Base-by-base conservation (phyloP, 2,113 vertebrate genomes). In the Chamaetylas fuelleborni region DNA sequence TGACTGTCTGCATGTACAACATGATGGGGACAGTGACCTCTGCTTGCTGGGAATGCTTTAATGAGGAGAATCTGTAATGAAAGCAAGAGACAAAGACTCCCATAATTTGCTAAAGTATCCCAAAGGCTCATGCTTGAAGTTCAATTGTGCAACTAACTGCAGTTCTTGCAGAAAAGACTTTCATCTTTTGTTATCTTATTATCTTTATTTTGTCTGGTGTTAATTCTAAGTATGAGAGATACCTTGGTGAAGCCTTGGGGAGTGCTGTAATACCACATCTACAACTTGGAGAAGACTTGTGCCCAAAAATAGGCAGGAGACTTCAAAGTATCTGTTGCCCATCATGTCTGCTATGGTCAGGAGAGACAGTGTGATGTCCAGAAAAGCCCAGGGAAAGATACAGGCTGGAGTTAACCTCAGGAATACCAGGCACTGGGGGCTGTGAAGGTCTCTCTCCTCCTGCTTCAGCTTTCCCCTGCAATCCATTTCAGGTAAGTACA, bases 141-240 rank as follows among this genome's bases (percentile, higher is more conserved):
- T 53, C 45, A 47, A 51, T 92, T 90, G 66, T 54, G 76, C 36
- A 95, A 90, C 29, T 77, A 66, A 73, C 24, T 61, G 50, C 28
- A 58, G 54, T 31, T 86, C 67, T 77, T 90, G 86, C 23, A 57
- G 67, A 92, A 82, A 0, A 86, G 19, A 80, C 64, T 62, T 90
- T 69, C n/a, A 80, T 66, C 71, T 70, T 90, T 58, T 43, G 42
- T 8, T 57, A 15, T 65, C 74, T 80, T 69, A 34, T 28, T 70
- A 92, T 71, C 81, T 96, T 91, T 82, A 73, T 83, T 96, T 90
- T 83, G 90, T 62, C 64, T 94, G 62, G 29, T 80, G 42, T 77
- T 90, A 58, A 83, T 73, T 94, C 57, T 25, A 74, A 69, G 14
- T 64, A 40, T 0, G 0, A 81, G 45, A 92, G 83, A 54, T 33